Percentiles rank a stretch among this genome's conserved stretches.
Evolutionary conservation across 2,888 invertebrate species (phyloP).

Genomic region (Macrosiphum euphorbiae): DNA sequence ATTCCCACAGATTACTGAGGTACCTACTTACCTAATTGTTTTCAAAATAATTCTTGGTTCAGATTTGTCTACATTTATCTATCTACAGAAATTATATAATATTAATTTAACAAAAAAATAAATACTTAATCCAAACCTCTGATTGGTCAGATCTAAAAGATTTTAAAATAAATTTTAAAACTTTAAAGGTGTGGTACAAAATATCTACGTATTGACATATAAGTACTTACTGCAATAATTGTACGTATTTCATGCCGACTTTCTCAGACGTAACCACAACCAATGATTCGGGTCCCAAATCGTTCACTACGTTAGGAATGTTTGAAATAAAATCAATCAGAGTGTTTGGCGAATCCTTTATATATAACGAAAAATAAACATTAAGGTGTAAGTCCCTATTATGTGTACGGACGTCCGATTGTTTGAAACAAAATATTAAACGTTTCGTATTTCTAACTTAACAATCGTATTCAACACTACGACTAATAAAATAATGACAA

Average conservation of each 20-base stretch:
- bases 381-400: not conserved
- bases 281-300: conserved; percentile 30
- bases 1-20: too few species aligned
- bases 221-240: conserved; percentile 31
- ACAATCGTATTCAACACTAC: not conserved
- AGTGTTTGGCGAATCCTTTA: not conserved
- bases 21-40: too few species aligned
- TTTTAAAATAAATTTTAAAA: not conserved
- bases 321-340: conserved; percentile 35
- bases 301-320: not conserved
- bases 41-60: not conserved
- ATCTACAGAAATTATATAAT: not conserved
- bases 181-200: not conserved
- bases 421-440: not conserved
- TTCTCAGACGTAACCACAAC: conserved; percentile 27
- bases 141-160: not conserved
- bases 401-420: not conserved
- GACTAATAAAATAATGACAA: not conserved
- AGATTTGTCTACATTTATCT: not conserved
- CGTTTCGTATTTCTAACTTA: not conserved
- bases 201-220: not conserved
- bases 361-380: not conserved
- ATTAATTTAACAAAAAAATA: not conserved
- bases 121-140: not conserved
- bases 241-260: not conserved